Conservation (phyloP, 2,797 vertebrate species). For the Typhlichthys eigenmanni region DNA sequence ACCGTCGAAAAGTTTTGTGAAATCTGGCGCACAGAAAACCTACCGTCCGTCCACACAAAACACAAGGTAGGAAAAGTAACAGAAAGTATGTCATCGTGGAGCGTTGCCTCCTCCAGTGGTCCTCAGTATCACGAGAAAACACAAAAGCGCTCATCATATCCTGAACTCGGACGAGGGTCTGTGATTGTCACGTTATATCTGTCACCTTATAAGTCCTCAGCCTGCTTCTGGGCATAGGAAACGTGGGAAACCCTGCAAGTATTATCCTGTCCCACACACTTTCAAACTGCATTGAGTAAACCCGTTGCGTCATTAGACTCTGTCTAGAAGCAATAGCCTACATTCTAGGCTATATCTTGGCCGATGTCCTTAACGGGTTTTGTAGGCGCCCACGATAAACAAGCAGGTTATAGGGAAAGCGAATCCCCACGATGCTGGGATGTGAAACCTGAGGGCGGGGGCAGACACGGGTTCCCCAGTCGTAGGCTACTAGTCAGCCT, state of each 20-base stretch:
- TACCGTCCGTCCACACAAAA: conserved; percentile 54
- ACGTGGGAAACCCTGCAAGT: conserved; percentile 61
- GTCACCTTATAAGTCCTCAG: conserved; percentile 38
- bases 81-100: conserved; percentile 30
- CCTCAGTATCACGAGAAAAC: neutral
- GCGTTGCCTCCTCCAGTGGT: neutral
- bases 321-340: conserved; percentile 31
- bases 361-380: conserved; percentile 31
- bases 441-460: neutral
- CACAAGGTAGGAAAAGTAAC: conserved; percentile 51
- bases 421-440: neutral
- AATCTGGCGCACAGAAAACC: conserved; percentile 37
- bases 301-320: conserved; percentile 67
- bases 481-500: neutral
- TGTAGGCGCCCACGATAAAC: conserved; percentile 36
- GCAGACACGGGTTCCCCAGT: neutral
- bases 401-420: neutral
- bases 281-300: conserved; percentile 55
- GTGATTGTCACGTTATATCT: conserved; percentile 59
- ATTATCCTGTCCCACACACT: conserved; percentile 55
- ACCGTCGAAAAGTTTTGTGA: neutral
- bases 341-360: conserved; percentile 32
- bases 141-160: conserved; percentile 8
- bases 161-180: conserved; percentile 8
- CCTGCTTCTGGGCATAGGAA: conserved; percentile 52